phyloP scores from a whole-genome alignment of 2,888 invertebrate species.

The Barypeithes pellucidus region DNA sequence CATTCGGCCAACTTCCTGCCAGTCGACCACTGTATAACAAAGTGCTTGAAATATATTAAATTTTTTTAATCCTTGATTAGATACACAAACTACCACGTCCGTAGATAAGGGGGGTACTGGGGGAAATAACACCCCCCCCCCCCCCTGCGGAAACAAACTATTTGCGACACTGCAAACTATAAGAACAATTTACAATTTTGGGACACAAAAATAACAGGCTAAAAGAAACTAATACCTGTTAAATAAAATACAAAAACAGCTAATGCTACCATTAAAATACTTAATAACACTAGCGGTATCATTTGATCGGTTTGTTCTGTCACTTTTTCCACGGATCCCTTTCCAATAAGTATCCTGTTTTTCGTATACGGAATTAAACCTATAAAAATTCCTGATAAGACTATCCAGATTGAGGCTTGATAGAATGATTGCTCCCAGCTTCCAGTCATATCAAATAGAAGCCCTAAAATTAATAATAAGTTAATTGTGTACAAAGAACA shows the following conservation, averaged over 20 bases:
- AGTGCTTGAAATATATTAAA: no score
- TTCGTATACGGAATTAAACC: constrained; percentile 79
- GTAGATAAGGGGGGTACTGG: no score
- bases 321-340: constrained; percentile 72
- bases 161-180: no score
- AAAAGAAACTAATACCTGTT: constrained; percentile 47
- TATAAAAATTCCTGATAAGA: constrained; percentile 82
- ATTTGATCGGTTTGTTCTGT: constrained; percentile 60
- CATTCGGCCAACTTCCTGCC: no score
- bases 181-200: no score
- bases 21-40: no score
- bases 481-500: not conserved
- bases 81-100: no score
- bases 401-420: constrained; percentile 86
- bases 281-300: constrained; percentile 47
- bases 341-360: constrained; percentile 77
- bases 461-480: constrained; percentile 67
- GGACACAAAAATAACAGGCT: no score
- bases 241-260: constrained; percentile 54
- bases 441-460: constrained; percentile 78
- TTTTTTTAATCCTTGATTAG: no score
- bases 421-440: constrained; percentile 87
- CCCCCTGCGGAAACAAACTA: no score
- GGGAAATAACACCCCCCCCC: no score
- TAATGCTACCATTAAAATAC: constrained; percentile 46